A percentile compares a stretch with the other conserved stretches of the same genome.
These are phyloP conservation scores for Melanotaenia trifasciata DNA, from an alignment of 2,797 vertebrate genomes.

Conservation along the genomic window DNA sequence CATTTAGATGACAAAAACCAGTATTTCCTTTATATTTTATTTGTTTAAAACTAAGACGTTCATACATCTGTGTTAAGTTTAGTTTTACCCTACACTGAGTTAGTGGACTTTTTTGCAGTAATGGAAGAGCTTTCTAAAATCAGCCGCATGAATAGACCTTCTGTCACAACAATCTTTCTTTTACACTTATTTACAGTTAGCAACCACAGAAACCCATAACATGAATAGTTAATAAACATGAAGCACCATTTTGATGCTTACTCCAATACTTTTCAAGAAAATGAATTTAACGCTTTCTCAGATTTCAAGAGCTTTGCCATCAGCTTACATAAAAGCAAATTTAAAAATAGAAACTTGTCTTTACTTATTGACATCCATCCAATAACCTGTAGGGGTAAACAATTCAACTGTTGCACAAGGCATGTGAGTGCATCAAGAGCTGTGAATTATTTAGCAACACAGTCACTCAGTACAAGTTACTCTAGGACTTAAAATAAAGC, in stretches of 20 bases:
- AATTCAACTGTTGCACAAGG: slow-evolving; percentile 12
- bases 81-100: not conserved
- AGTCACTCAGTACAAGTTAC: not conserved
- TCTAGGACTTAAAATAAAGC: not conserved
- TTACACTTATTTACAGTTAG: too few relatives aligned
- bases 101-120: not conserved
- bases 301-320: not conserved
- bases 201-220: not conserved
- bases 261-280: not conserved
- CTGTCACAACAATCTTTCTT: not conserved
- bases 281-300: slow-evolving; percentile 1
- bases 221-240: not conserved
- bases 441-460: slow-evolving; percentile 3
- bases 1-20: slow-evolving; percentile 27
- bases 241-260: not conserved
- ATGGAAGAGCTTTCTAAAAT: not conserved
- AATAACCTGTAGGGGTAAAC: slow-evolving; percentile 3
- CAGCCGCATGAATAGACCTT: not conserved
- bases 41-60: not conserved
- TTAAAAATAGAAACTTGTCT: slow-evolving; percentile 8
- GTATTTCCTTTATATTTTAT: not conserved
- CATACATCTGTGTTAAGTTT: not conserved
- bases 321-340: slow-evolving; percentile 3
- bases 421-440: not conserved
- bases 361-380: slow-evolving; percentile 11